A percentile compares a stretch with the other conserved stretches of the same genome.
These are phyloP conservation scores for Hippocampus comes DNA, from an alignment of 2,113 vertebrate species.

Conservation along the genomic window DNA sequence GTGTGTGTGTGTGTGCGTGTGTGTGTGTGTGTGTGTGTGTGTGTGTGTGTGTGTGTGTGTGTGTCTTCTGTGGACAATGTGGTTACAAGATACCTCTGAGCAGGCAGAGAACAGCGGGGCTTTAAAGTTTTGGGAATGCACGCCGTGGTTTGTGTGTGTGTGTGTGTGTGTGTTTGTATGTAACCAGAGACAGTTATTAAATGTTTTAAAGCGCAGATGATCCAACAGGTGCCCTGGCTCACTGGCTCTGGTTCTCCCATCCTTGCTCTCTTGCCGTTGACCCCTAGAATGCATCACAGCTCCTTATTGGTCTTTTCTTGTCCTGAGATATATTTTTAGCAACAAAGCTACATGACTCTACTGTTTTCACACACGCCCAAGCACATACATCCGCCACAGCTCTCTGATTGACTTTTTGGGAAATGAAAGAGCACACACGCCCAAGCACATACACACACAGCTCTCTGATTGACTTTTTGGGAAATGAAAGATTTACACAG, in stretches of 20 bases:
- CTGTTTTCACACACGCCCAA: slow-evolving; percentile 19
- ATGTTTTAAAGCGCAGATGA: slow-evolving; percentile 68
- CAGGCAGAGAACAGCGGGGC: slow-evolving; percentile 46
- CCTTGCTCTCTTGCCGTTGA: slow-evolving; percentile 15
- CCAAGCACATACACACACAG: neutral
- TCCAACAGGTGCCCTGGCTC: slow-evolving; percentile 71
- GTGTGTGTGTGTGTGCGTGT: slow-evolving; percentile 29
- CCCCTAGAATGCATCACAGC: slow-evolving; percentile 31
- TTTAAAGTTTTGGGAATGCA: slow-evolving; percentile 43
- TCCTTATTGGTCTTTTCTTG: slow-evolving; percentile 43
- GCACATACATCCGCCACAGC: neutral
- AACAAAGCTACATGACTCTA: slow-evolving; percentile 47
- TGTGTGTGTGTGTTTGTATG: slow-evolving; percentile 14
- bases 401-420: neutral
- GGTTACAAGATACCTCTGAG: slow-evolving; percentile 57
- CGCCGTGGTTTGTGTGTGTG: slow-evolving; percentile 26
- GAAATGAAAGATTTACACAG: neutral
- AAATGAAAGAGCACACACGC: slow-evolving; percentile 1
- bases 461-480: neutral
- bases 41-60: slow-evolving; percentile 33
- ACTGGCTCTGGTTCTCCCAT: slow-evolving; percentile 49
- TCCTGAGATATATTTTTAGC: slow-evolving; percentile 63
- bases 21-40: slow-evolving; percentile 19
- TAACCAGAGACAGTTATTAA: slow-evolving; percentile 73
- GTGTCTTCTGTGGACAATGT: slow-evolving; percentile 48